phyloP scores from a whole-genome alignment of 2,888 invertebrate species.

The Sphaerophoria rueppellii region DNA sequence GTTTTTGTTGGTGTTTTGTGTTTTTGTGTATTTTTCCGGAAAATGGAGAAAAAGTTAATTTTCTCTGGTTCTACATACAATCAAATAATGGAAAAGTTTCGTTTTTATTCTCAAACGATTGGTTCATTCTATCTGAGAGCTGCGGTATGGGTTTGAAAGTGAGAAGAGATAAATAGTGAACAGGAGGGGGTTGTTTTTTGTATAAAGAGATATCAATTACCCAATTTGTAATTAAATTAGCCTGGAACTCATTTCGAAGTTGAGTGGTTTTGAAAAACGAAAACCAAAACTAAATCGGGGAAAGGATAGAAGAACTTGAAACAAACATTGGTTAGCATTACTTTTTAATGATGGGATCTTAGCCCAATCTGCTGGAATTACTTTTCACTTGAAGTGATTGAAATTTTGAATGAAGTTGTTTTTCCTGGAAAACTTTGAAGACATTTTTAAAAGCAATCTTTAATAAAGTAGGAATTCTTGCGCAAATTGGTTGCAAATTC shows the following conservation, averaged over 20 bases:
- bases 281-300: background rate
- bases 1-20: conserved; percentile 18
- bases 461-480: too few relatives aligned
- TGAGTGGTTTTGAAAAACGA: conserved; percentile 24
- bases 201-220: conserved; percentile 43
- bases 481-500: too few relatives aligned
- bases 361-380: background rate
- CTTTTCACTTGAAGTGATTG: conserved; percentile 20
- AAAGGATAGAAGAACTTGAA: conserved; percentile 10
- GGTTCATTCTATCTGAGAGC: conserved; percentile 33
- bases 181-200: background rate
- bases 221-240: conserved; percentile 56
- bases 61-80: conserved; percentile 51
- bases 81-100: conserved; percentile 64
- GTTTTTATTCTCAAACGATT: conserved; percentile 29
- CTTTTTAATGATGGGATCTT: conserved; percentile 8
- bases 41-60: conserved; percentile 45
- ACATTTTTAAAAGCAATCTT: background rate
- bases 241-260: conserved; percentile 44
- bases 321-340: conserved; percentile 21
- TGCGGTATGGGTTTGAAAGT: background rate
- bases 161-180: background rate
- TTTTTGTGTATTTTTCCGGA: conserved; percentile 19
- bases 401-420: background rate
- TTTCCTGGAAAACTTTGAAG: background rate